These are phyloP conservation scores for Eriocheir sinensis DNA, from an alignment of 1,140 invertebrate genomes.

Conservation along the genomic window DNA sequence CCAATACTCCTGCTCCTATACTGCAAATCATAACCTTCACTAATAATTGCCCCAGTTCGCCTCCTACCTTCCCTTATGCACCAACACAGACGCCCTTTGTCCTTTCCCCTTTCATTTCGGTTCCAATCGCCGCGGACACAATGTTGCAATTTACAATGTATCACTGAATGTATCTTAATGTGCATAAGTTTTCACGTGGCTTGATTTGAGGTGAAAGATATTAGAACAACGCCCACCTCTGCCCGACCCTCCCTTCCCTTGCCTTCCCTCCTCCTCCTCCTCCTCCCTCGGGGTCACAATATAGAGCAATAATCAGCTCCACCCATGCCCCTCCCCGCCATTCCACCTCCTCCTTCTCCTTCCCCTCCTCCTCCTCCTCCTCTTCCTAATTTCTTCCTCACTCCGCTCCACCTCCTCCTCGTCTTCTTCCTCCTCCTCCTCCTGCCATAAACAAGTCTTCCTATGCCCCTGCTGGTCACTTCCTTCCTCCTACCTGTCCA, in stretches of 20 bases:
- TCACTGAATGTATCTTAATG: not conserved
- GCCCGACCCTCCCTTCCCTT: not conserved
- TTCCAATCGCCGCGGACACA: not conserved
- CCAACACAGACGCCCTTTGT: not conserved
- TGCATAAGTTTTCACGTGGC: not conserved
- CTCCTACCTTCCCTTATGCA: not conserved
- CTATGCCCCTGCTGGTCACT: not conserved
- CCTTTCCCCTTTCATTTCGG: not conserved
- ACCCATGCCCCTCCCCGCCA: not conserved
- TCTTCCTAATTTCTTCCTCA: not conserved
- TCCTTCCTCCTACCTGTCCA: constrained; percentile 23
- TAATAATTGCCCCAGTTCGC: too few relatives aligned
- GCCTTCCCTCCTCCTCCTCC: constrained; percentile 30
- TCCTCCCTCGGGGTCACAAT: constrained; percentile 7
- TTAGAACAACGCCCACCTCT: not conserved
- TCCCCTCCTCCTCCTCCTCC: too few relatives aligned
- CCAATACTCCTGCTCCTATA: too few relatives aligned
- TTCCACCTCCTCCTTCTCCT: too few relatives aligned
- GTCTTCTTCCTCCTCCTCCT: not conserved
- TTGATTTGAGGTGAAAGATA: not conserved
- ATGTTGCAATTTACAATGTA: not conserved
- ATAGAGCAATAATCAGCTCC: constrained; percentile 5
- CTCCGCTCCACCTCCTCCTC: not conserved
- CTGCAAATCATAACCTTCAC: not conserved
- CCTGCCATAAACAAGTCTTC: not conserved